phyloP scores from a whole-genome alignment of 2,888 invertebrate genomes.

The Drosophila flavopinicola region DNA sequence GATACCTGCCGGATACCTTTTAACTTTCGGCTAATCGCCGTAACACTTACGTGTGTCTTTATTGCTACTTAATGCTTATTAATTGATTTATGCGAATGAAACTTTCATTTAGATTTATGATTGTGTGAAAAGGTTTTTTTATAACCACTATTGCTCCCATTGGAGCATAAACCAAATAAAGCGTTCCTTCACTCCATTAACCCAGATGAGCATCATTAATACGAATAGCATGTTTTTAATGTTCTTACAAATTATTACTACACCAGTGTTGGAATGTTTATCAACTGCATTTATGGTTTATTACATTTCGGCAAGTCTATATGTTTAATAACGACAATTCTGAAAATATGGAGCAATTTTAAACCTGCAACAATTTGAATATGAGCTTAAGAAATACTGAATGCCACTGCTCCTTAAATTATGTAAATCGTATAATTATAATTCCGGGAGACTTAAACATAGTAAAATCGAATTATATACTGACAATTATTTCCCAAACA shows the following conservation, averaged over 20 bases:
- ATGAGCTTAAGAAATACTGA: too few relatives aligned
- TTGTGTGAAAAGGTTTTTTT: slow-evolving; percentile 72
- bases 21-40: slow-evolving; percentile 49
- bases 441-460: too few relatives aligned
- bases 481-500: too few relatives aligned
- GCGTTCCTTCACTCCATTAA: not conserved
- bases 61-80: slow-evolving; percentile 56
- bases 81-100: slow-evolving; percentile 63
- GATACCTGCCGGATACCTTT: slow-evolving; percentile 36
- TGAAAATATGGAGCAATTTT: too few relatives aligned
- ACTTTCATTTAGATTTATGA: slow-evolving; percentile 67
- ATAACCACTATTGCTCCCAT: slow-evolving; percentile 4
- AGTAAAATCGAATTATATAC: too few relatives aligned
- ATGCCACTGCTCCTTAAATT: too few relatives aligned
- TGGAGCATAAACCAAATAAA: slow-evolving; percentile 1
- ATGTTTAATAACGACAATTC: not conserved
- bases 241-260: not conserved
- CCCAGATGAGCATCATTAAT: slow-evolving; percentile 7
- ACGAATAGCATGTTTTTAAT: slow-evolving; percentile 1
- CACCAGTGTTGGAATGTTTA: not conserved
- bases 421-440: too few relatives aligned
- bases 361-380: too few relatives aligned
- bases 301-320: too few relatives aligned
- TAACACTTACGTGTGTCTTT: slow-evolving; percentile 33
- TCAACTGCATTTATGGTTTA: not conserved